Base-by-base conservation (phyloP, 2,888 invertebrate genomes). In the Dendrolimus houi region DNA sequence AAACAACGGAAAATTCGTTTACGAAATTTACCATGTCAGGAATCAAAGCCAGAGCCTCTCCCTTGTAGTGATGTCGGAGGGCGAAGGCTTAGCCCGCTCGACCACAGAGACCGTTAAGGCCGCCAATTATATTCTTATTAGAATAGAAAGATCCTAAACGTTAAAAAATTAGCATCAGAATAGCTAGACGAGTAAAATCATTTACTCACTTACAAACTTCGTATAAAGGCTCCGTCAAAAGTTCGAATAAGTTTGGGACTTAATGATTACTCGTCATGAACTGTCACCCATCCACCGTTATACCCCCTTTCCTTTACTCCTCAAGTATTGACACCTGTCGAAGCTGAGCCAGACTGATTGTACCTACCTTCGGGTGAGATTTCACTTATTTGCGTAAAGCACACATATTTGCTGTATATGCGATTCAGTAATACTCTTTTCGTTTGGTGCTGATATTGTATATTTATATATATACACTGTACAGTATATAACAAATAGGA, bases 201-300 rank as follows among this genome's bases (percentile, higher is more conserved):
- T 62, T 65, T 64, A 64, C 59, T 53, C 62, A 61, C 63, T 65
- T 64, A 64, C 59, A 58, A 66, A 66, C 63, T 63, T 64, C 62
- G 64, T 64, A 47, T 47, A 47, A 66, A 66, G 64, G 61, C 70
- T 70, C 66, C 67, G 73, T 68, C 70, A 66, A 66, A 77, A 78
- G 66, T 82, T 79, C 64, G 64, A 67, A 67, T 64, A 77, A 82
- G 78, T 81, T 83, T 72, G 67, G 70, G 71, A 76, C 74, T 73
- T 69, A 75, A 77, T 84, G 83, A 86, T 85, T 84, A 79, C 79
- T 81, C 75, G 77, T 79, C 75, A 75, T 70, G 69, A 73, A 69
- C 71, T 73, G 77, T 77, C 76, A 67, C 69, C 67, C 68, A 63
- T 68, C 64, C 62, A 57, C 60, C 62, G 47, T 47, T 47, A 47